These are phyloP conservation scores for Iselma pallidipennis DNA, from an alignment of 2,888 invertebrate genomes.

Conservation along the genomic window DNA sequence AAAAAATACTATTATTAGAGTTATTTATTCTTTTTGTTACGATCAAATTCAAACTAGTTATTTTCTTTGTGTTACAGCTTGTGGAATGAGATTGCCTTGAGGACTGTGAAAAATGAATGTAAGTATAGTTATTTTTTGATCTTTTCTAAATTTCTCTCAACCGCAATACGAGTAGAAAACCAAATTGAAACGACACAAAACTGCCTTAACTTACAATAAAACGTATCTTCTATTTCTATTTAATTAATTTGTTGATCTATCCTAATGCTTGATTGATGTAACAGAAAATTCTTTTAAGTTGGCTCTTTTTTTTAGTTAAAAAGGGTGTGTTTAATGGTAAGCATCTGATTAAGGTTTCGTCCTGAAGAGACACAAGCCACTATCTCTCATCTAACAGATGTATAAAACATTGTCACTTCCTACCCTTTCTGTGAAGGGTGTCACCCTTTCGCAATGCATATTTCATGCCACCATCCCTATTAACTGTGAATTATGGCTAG, in stretches of 20 bases:
- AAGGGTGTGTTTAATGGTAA: not conserved
- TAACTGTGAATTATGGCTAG: slow-evolving; percentile 48
- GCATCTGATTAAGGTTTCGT: slow-evolving; percentile 18
- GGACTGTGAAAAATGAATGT: slow-evolving; percentile 13
- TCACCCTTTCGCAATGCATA: slow-evolving; percentile 47
- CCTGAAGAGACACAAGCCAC: slow-evolving; percentile 14
- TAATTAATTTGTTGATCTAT: no score
- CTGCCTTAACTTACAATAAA: not conserved
- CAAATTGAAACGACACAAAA: not conserved
- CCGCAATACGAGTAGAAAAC: not conserved
- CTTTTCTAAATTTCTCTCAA: not conserved
- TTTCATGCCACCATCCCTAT: slow-evolving; percentile 49
- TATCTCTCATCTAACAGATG: slow-evolving; percentile 43
- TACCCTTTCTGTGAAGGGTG: slow-evolving; percentile 48
- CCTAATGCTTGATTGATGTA: no score
- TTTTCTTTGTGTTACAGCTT: slow-evolving; percentile 12
- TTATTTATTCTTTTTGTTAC: not conserved
- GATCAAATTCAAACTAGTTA: not conserved
- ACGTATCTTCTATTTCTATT: no score
- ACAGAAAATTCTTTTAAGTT: not conserved
- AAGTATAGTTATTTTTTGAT: not conserved
- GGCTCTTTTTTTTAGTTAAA: not conserved
- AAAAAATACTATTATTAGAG: not conserved
- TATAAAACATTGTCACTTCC: slow-evolving; percentile 53
- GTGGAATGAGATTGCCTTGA: slow-evolving; percentile 16